Conservation (phyloP, 2,113 vertebrate species). For the Platichthys flesus region DNA sequence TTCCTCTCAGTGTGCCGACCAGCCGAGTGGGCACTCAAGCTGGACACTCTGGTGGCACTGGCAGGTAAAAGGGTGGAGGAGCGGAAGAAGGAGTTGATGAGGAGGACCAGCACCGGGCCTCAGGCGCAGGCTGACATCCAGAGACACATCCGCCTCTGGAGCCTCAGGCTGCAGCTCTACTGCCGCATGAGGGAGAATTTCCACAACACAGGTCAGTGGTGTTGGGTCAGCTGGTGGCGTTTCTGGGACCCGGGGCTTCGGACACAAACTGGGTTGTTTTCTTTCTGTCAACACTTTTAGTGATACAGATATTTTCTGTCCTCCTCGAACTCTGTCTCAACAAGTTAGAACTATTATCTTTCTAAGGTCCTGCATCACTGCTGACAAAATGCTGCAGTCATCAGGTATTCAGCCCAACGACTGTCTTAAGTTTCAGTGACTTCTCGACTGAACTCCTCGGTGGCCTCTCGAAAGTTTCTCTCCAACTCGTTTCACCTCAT, state of each 20-base stretch:
- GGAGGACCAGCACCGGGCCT: constrained; percentile 54
- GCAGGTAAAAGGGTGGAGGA: constrained; percentile 72
- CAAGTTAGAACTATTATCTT: neutral
- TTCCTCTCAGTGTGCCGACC: constrained; percentile 67
- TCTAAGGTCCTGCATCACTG: constrained; percentile 10
- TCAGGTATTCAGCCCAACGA: constrained; percentile 33
- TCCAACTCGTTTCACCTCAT: constrained; percentile 38
- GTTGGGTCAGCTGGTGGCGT: constrained; percentile 7
- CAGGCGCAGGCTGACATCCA: constrained; percentile 72
- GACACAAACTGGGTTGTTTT: neutral
- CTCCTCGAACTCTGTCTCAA: neutral
- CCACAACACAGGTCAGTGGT: constrained; percentile 70
- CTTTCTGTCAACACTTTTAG: neutral
- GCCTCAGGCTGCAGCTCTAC: constrained; percentile 79
- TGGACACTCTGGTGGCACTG: constrained; percentile 76
- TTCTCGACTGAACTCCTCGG: constrained; percentile 14
- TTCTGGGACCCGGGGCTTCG: neutral
- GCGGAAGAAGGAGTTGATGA: constrained; percentile 63
- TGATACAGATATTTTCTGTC: neutral
- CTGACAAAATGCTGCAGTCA: constrained; percentile 20
- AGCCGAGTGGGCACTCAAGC: constrained; percentile 76
- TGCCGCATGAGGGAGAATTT: constrained; percentile 81
- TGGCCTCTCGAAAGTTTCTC: constrained; percentile 26
- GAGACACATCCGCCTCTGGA: constrained; percentile 76
- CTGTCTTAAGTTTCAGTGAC: constrained; percentile 30